Evolutionary conservation across 2,888 invertebrate species (phyloP), one percentile per base, ranked within the genome.

Genomic region (Tenthredo notha): DNA sequence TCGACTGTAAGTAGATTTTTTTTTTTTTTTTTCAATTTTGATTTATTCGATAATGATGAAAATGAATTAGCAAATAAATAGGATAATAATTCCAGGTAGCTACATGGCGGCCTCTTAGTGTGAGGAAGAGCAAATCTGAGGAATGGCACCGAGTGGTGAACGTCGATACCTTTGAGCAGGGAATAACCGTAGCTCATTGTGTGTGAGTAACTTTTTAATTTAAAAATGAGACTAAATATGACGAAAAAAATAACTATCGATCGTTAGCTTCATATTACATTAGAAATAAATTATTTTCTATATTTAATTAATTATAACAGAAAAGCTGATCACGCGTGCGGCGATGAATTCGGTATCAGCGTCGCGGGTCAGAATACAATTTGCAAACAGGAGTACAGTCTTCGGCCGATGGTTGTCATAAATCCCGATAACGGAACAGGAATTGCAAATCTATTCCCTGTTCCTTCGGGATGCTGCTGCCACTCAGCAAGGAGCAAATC

Each of bases 391-490:
- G 18, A 67, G 25, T 15, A 67, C 67, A 18, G 15, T 67, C 33
- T 15, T 2, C 29, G 33, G 18, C 18, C 2, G 7, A 25, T 67
- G 33, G 18, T 18, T 33, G 67, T 67, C 1, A 10, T 67, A 3
- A 6, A 15, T 29, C 67, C 67, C 6, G 7, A 67, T 6, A 33
- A 33, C 25, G 67, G 33, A 12, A 67, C 67, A 10, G 33, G 1
- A 18, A 18, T 25, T 25, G 18, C 33, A 67, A 67, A 4, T 29
- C 6, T 33, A 12, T 67, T 67, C 18, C 67, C 67, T 18, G 0
- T 67, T 67, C 67, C 67, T 18, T 67, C 67, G 25, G 67, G 67
- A 0, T 67, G 67, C 18, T 67, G 67, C 67, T 67, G 67, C 10
- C 67, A 67, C 67, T 33, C 29, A 67, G 1, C 29, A 61, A 61